Evolutionary conservation across 2,888 invertebrate genomes (phyloP), one percentile per base, ranked within the genome.

Genomic region (Nemurella pictetii): DNA sequence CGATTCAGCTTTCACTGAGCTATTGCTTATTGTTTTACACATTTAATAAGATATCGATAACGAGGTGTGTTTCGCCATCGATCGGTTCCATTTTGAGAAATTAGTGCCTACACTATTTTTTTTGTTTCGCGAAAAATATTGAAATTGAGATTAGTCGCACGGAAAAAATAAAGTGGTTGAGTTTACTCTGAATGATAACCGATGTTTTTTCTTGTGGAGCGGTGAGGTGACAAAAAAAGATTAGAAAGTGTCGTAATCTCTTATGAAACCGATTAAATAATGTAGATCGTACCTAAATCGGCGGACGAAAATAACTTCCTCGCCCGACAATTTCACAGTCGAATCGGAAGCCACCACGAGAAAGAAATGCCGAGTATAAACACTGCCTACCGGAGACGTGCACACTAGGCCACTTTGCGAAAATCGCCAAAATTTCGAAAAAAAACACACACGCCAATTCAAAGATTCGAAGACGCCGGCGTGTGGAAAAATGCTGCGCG

Each of bases 11-110:
- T 75, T 75, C 75, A 26, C 75, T 27, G 26, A 36, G 26, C 12
- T 26, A 28, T 26, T 75, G 28, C 75, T 75, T 25, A 27, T 26
- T 75, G 75, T 27, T 27, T 75, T 75, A 75, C 75, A 75, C 75
- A 75, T 75, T 75, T 75, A 75, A 75, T 75, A 75, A 75, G 28
- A 75, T 75, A 28, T 75, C 75, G 15, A 75, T 75, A 15, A 75
- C 75, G 1, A 75, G 28, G 28, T 28, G 26, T 7, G 75, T 75
- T 75, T 75, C 75, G 28, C 75, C 26, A 75, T 75, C 75, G 15
- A 75, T 27, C 5, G 3, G 27, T 25, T 75, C 75, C 75, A 75
- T 75, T 75, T 75, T 75, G 12, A 55, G 9, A 3, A 55, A 55
- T 55, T 20, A 2, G 55, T 55, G n/a, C n/a, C n/a, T n/a, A n/a